Percentiles rank a stretch among this genome's conserved stretches.
Conservation (phyloP, 2,888 invertebrate species). For the Tachina grossa region DNA sequence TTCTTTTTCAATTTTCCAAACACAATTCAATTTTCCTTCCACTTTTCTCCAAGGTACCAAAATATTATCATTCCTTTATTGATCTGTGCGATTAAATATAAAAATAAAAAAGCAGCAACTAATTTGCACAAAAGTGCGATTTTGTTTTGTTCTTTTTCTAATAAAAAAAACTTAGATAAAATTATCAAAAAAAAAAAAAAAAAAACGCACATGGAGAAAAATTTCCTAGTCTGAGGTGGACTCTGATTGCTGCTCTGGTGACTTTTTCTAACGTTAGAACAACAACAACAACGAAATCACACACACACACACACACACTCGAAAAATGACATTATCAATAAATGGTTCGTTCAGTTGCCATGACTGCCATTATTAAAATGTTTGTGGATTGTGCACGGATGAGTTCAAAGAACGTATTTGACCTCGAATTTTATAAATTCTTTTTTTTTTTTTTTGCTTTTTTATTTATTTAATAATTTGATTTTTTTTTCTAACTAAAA, state of each 20-base stretch:
- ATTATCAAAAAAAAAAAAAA: neutral
- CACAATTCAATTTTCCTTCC: no score
- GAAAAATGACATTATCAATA: conserved; percentile 5
- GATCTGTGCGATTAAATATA: neutral
- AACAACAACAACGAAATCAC: neutral
- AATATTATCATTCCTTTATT: neutral
- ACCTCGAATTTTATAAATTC: conserved; percentile 54
- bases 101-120: conserved; percentile 15
- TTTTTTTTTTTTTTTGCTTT: neutral
- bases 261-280: neutral
- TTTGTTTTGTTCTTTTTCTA: conserved; percentile 18
- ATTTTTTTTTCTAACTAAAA: no score
- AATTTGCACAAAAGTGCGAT: neutral
- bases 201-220: conserved; percentile 4
- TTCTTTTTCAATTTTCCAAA: neutral
- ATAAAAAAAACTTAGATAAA: conserved; percentile 42
- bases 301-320: neutral
- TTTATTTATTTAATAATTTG: no score
- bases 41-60: no score
- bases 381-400: neutral
- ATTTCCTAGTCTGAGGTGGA: neutral
- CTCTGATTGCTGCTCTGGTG: neutral
- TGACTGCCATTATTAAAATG: conserved; percentile 14
- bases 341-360: conserved; percentile 28
- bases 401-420: conserved; percentile 61